A percentile compares a stretch with the other conserved stretches of the same genome.
These are phyloP conservation scores for Eleutherodactylus coqui DNA, from an alignment of 2,797 vertebrate species.

Conservation along the genomic window DNA sequence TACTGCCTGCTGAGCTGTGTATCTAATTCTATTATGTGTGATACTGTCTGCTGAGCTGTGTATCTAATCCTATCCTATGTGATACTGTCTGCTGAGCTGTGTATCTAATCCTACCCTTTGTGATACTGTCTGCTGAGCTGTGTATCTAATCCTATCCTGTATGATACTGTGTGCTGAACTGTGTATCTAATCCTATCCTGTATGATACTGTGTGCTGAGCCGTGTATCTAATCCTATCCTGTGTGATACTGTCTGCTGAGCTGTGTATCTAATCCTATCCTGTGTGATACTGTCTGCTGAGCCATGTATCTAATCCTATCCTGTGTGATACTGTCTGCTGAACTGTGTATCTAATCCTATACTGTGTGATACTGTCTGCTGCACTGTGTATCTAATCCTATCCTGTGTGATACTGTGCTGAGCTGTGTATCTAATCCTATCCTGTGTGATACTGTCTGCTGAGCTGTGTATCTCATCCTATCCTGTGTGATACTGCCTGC, in stretches of 20 bases:
- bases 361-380: neutral
- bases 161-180: too few species aligned
- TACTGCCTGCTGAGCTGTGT: neutral
- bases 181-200: neutral
- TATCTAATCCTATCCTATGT: neutral
- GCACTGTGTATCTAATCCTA: neutral
- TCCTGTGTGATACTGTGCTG: neutral
- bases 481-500: neutral
- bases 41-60: neutral
- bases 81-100: neutral
- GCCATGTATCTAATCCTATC: neutral
- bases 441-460: neutral
- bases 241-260: neutral
- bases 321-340: neutral
- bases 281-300: neutral
- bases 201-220: neutral
- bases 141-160: neutral
- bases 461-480: neutral
- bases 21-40: neutral
- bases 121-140: neutral
- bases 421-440: neutral
- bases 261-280: neutral
- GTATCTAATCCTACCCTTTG: neutral
- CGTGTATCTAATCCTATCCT: neutral
- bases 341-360: neutral